Evolutionary conservation across 2,797 vertebrate genomes (phyloP).

Genomic region (Paguma larvata): DNA sequence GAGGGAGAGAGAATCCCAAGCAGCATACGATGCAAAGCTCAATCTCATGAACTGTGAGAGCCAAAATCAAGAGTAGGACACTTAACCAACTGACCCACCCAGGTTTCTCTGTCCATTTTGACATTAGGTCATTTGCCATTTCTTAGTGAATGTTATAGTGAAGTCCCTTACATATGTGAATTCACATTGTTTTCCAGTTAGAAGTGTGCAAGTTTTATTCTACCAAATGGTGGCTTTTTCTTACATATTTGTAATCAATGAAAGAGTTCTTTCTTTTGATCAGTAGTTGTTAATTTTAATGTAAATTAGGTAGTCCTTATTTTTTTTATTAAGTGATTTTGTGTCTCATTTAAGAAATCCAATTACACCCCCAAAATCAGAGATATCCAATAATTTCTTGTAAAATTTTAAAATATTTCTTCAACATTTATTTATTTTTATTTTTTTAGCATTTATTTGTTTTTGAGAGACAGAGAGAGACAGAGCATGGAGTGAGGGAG

Average conservation of each 20-base stretch:
- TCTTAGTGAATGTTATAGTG: background rate
- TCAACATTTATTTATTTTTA: too few relatives aligned
- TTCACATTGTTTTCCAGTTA: conserved; percentile 34
- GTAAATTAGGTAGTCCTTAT: background rate
- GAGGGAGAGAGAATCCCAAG: too few relatives aligned
- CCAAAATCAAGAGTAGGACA: too few relatives aligned
- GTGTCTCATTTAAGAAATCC: background rate
- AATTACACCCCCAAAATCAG: background rate
- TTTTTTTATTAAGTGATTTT: background rate
- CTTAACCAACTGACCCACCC: too few relatives aligned
- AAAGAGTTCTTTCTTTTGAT: background rate
- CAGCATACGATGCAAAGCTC: too few relatives aligned
- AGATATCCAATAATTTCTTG: background rate
- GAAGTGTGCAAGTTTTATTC: background rate
- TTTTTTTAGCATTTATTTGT: background rate
- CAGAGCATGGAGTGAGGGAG: too few relatives aligned
- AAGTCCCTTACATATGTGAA: background rate
- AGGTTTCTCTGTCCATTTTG: too few relatives aligned
- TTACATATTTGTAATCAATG: background rate
- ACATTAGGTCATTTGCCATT: background rate
- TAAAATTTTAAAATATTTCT: background rate
- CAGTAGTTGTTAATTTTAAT: conserved; percentile 2
- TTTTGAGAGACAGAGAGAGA: too few relatives aligned
- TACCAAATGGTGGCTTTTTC: background rate
- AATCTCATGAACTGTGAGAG: too few relatives aligned